These are phyloP conservation scores for Himalopsyche japonica DNA, from an alignment of 2,888 invertebrate species.

Conservation along the genomic window DNA sequence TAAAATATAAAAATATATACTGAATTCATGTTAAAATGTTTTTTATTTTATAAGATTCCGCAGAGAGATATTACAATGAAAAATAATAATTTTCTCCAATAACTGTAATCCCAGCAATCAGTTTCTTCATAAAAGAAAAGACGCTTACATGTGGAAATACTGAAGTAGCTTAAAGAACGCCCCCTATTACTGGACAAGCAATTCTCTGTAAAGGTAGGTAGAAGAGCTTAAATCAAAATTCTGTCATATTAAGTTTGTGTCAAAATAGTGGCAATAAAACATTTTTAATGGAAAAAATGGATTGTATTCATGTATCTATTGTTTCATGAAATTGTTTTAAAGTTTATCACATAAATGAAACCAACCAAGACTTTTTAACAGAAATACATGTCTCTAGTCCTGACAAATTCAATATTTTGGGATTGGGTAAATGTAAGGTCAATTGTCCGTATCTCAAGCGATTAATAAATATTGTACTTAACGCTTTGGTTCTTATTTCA, in stretches of 20 bases:
- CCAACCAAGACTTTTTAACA: no score
- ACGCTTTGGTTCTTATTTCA: no score
- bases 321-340: no score
- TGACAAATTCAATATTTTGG: no score
- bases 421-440: no score
- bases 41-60: not conserved
- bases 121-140: conserved; percentile 1
- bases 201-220: not conserved
- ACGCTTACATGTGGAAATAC: conserved; percentile 13
- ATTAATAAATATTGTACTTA: no score
- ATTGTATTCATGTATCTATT: no score
- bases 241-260: not conserved
- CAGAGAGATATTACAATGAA: not conserved
- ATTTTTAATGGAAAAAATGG: no score
- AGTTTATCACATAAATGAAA: no score
- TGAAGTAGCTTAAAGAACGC: not conserved
- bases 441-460: no score
- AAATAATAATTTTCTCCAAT: conserved; percentile 12
- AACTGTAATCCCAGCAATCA: conserved; percentile 20
- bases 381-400: no score
- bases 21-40: not conserved
- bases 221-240: not conserved
- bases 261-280: not conserved
- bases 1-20: no score
- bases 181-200: not conserved